These are phyloP conservation scores for Capra hircus DNA, from an alignment of 2,113 vertebrate genomes.

Conservation along the genomic window DNA sequence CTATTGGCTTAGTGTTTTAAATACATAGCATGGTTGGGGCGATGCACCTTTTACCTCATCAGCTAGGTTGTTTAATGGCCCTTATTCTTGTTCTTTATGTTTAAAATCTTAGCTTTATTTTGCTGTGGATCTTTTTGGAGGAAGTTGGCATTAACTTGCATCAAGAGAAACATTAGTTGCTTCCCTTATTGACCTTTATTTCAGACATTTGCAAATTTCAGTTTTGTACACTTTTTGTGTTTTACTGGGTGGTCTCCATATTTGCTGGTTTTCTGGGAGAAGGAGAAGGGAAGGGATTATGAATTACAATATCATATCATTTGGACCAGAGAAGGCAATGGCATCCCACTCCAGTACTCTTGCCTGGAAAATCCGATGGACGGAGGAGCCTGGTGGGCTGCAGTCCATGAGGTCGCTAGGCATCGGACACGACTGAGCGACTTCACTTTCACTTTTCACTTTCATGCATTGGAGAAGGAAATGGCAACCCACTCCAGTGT, in stretches of 20 bases:
- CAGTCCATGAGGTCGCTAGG: too few species aligned
- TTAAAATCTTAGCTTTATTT: neutral
- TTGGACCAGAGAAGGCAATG: neutral
- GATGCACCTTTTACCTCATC: neutral
- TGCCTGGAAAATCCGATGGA: too few species aligned
- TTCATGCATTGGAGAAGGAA: too few species aligned
- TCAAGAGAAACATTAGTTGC: neutral
- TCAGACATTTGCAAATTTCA: neutral
- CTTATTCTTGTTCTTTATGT: neutral
- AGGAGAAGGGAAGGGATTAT: neutral
- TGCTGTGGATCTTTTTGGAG: neutral
- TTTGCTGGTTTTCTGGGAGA: neutral
- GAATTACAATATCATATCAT: neutral
- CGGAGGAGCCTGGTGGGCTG: too few species aligned
- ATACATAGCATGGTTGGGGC: neutral
- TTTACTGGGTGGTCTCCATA: neutral
- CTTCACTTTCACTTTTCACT: too few species aligned
- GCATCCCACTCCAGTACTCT: too few species aligned
- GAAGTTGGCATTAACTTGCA: neutral
- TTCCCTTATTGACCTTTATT: neutral
- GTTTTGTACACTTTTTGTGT: neutral
- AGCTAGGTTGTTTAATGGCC: neutral
- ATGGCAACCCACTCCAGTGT: too few species aligned
- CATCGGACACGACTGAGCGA: fast-evolving
- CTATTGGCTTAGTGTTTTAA: neutral